These are phyloP conservation scores for Sorex maritimensis DNA, from an alignment of 2,797 vertebrate genomes.

Conservation along the genomic window DNA sequence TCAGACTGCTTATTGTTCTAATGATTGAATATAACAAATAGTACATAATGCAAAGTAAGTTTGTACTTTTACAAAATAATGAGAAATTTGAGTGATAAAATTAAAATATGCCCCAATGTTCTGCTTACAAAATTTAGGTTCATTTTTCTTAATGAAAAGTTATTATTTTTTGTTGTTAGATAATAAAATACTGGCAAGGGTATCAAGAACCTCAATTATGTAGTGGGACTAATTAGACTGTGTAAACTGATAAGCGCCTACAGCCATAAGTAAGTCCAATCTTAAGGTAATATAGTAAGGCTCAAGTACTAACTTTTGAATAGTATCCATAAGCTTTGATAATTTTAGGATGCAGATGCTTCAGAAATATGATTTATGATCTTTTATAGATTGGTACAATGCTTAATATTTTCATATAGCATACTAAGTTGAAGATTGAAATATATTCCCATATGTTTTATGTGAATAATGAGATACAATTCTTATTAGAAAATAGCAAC, in stretches of 20 bases:
- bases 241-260: background rate
- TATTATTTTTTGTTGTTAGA: background rate
- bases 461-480: background rate
- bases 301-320: background rate
- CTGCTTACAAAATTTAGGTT: background rate
- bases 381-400: background rate
- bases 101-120: background rate
- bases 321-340: background rate
- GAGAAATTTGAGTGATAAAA: background rate
- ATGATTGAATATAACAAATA: background rate
- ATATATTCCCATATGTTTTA: background rate
- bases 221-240: background rate
- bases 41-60: background rate
- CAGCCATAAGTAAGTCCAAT: background rate
- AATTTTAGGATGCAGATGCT: background rate
- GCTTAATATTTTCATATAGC: background rate
- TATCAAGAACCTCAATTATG: background rate
- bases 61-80: background rate
- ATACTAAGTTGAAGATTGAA: constrained; percentile 59
- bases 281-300: background rate
- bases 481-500: constrained; percentile 58
- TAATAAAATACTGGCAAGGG: background rate
- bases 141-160: background rate
- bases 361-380: constrained; percentile 46
- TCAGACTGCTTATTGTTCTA: background rate